Base-by-base conservation (phyloP, 2,888 invertebrate species). In the Microctonus hyperodae region DNA sequence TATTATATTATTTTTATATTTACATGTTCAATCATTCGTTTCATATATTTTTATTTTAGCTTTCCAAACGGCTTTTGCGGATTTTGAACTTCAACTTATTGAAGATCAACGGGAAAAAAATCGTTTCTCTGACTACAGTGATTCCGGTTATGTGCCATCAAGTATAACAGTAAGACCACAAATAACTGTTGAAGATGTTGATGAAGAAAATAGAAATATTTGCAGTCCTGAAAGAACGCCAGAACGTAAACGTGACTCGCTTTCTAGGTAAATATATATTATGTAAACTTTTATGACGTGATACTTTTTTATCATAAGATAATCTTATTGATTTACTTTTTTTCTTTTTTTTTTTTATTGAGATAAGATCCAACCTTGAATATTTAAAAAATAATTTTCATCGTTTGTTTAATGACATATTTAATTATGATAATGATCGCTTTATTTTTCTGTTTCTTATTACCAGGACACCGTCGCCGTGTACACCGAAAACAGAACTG, bases 51-150 rank as follows among this genome's bases (percentile, higher is more conserved):
- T 59, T 66, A 5, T 44, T 70, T 4, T 35, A 68, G 71, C 75
- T 13, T 59, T 50, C 11, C 2, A 6, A 6, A 31, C 56, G 71
- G 73, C 66, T 1, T 80, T 79, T 65, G 75, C 79, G 10, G 83
- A 85, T 63, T 84, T 85, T 68, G 85, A 85, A 69, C 66, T 82
- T n/a, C 81, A 82, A n/a, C 69, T 85, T 16, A 80, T 84, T 22
- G 74, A 81, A 64, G 67, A 58, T 23, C 63, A 63, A 23, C 40
- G 78, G 73, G 59, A 80, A 80, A 58, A 75, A 16, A 44, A 55
- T 33, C 55, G 55, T 81, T 59, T 64, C 60, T 58, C 71, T 44
- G 63, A 55, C 28, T 9, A 57, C 31, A 71, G 71, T 51, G 40
- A 16, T 16, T 70, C 59, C 23, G 37, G 31, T 2, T 35, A 7